Evolutionary conservation across 2,113 vertebrate genomes (phyloP), one percentile per base, ranked within the genome.

Genomic region (Seriola rivoliana): DNA sequence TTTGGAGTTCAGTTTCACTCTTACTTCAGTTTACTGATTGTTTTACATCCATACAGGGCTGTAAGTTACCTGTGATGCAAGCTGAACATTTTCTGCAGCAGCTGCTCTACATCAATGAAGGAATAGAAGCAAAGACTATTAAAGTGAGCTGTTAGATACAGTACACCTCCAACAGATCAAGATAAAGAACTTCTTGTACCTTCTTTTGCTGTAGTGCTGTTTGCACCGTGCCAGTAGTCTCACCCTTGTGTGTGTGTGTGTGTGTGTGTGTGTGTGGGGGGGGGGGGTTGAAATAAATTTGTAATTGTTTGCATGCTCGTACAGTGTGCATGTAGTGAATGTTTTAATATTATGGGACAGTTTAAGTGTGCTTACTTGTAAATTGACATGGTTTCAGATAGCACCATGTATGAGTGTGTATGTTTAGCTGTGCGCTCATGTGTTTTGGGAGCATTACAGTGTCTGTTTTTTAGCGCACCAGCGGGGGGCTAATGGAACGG

Each of bases 401-500:
- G 59, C 46, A 19, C 25, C 5, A 11, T 54, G 50, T 34, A 40
- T 19, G 38, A 88, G 90, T 36, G 58, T 60, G 64, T 29, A 34
- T 89, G 71, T 84, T 77, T 63, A 80, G 70, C 38, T 1, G 55
- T 80, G 79, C 68, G 66, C 46, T 88, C 86, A 81, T 81, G 75
- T 80, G 93, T 93, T 95, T 95, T 93, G 94, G 95, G 85, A 87
- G 81, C 72, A 58, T 83, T 85, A 79, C 85, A 83, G 95, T 96
- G 96, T 95, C 96, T 97, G 96, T 95, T 97, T 87, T 97, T 97
- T 94, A 97, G 96, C 94, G 96, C 94, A 96, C 93, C 98, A 97
- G 97, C 96, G 93, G 97, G 97, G 96, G 97, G 96, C 96, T 98
- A 98, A 99, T 98, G 97, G 97, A 97, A 97, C 95, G 91, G 94